Conservation (phyloP, 2,888 invertebrate genomes). For the Synergus umbraculus region DNA sequence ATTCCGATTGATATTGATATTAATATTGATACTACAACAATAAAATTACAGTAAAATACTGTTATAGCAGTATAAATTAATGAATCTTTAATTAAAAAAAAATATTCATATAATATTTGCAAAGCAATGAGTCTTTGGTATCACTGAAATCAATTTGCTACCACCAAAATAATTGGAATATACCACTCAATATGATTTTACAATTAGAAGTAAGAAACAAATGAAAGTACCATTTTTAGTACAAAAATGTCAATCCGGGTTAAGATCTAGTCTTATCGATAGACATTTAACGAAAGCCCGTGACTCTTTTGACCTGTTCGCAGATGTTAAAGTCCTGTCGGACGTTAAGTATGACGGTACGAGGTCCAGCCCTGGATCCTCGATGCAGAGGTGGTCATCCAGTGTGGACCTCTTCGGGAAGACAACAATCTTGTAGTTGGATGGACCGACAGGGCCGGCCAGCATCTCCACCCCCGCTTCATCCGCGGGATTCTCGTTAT, state of each 20-base stretch:
- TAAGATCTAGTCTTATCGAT: slow-evolving; percentile 27
- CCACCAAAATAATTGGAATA: too few species aligned
- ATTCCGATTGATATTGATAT: neutral
- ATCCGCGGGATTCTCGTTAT: slow-evolving; percentile 77
- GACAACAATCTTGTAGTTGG: slow-evolving; percentile 92
- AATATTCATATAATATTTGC: neutral
- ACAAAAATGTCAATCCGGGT: slow-evolving; percentile 25
- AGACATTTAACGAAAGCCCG: slow-evolving; percentile 32
- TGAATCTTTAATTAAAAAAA: too few species aligned
- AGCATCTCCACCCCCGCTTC: slow-evolving; percentile 88
- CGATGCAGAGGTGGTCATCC: slow-evolving; percentile 78
- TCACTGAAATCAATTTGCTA: too few species aligned
- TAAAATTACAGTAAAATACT: too few species aligned
- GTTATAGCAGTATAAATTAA: too few species aligned
- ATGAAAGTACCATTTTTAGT: neutral
- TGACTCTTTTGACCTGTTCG: slow-evolving; percentile 61
- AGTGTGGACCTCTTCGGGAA: slow-evolving; percentile 75
- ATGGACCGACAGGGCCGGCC: slow-evolving; percentile 95
- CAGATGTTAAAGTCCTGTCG: slow-evolving; percentile 94
- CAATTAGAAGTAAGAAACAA: neutral
- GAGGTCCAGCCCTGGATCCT: slow-evolving; percentile 86
- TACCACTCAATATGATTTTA: too few species aligned
- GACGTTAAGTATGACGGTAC: slow-evolving; percentile 92
- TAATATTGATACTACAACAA: neutral
- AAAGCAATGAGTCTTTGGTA: neutral